Conservation (phyloP, 2,888 invertebrate genomes). For the Mythimna albipuncta region DNA sequence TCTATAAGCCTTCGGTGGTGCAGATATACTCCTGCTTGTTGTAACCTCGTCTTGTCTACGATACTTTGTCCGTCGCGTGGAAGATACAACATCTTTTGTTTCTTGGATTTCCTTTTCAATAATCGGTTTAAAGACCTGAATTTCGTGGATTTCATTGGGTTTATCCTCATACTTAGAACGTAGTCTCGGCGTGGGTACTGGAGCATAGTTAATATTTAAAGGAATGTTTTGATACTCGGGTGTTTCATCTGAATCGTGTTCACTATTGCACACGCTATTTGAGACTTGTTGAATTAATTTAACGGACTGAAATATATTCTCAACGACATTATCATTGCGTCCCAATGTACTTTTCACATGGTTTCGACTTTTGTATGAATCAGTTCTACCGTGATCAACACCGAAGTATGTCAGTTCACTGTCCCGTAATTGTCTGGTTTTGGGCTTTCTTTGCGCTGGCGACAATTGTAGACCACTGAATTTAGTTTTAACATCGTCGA, state of each 20-base stretch:
- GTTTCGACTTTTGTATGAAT: constrained; percentile 47
- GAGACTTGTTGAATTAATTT: constrained; percentile 84
- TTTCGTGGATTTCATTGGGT: constrained; percentile 70
- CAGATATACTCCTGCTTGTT: constrained; percentile 80
- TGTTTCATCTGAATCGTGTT: constrained; percentile 84
- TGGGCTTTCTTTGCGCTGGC: constrained; percentile 73
- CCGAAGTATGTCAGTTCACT: constrained; percentile 92
- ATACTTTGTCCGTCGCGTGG: constrained; percentile 72
- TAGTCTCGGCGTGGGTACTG: constrained; percentile 81
- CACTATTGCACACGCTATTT: constrained; percentile 85
- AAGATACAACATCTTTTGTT: constrained; percentile 57
- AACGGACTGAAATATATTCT: constrained; percentile 84
- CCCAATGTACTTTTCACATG: constrained; percentile 55
- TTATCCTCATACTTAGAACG: constrained; percentile 77
- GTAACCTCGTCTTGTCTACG: constrained; percentile 72
- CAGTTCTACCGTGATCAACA: constrained; percentile 67
- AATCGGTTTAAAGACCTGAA: constrained; percentile 76
- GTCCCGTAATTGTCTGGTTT: constrained; percentile 89
- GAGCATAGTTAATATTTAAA: constrained; percentile 75
- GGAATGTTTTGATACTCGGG: constrained; percentile 85
- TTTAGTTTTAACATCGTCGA: constrained; percentile 69
- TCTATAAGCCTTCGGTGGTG: constrained; percentile 78
- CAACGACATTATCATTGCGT: constrained; percentile 68
- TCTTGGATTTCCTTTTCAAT: constrained; percentile 75
- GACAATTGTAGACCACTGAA: constrained; percentile 73